Conservation (phyloP, 2,888 invertebrate genomes). For the Dione juno region DNA sequence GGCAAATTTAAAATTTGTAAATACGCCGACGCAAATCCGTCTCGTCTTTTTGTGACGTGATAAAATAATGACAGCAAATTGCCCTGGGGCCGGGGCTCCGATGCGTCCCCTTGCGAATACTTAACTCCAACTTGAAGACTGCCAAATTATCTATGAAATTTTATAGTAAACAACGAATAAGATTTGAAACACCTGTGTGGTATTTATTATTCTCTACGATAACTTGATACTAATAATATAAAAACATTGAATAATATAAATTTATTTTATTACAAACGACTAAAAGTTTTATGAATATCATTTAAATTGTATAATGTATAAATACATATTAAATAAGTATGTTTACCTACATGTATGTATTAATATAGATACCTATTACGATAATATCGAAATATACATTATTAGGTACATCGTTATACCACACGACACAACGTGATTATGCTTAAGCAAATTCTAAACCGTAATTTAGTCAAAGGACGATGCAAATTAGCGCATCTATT, state of each 20-base stretch:
- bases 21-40: slow-evolving; percentile 62
- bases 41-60: slow-evolving; percentile 65
- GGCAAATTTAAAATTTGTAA: slow-evolving; percentile 69
- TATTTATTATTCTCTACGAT: not conserved
- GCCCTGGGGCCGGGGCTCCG: slow-evolving; percentile 48
- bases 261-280: not conserved
- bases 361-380: not conserved
- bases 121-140: slow-evolving; percentile 43
- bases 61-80: slow-evolving; percentile 65
- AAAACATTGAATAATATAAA: not conserved
- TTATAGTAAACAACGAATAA: slow-evolving; percentile 30
- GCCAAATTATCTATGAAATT: slow-evolving; percentile 39
- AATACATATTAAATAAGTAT: not conserved
- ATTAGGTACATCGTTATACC: not conserved
- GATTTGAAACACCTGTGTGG: slow-evolving; percentile 29
- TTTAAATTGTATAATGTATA: not conserved
- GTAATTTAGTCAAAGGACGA: slow-evolving; percentile 64
- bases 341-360: not conserved
- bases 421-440: slow-evolving; percentile 17
- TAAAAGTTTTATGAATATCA: not conserved
- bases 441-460: slow-evolving; percentile 43
- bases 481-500: slow-evolving; percentile 82
- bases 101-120: slow-evolving; percentile 47
- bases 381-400: not conserved
- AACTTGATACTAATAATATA: not conserved